Evolutionary conservation across 2,888 invertebrate genomes (phyloP).

Genomic region (Diplolepis rosae): DNA sequence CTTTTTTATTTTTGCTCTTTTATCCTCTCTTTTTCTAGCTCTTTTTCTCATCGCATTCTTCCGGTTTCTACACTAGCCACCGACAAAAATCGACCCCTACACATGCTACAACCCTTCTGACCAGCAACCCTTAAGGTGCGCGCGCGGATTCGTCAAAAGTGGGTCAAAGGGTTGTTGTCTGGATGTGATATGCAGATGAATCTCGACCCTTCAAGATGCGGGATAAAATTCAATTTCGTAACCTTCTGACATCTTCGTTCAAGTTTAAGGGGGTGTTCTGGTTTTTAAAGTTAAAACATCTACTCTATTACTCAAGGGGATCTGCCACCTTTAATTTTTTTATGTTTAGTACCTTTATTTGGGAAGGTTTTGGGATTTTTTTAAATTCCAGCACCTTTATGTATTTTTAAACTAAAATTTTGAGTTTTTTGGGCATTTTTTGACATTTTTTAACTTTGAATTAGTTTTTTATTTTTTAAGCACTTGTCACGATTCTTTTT

Average conservation of each 20-base stretch:
- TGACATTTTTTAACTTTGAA: too few species aligned
- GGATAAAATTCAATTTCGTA: conserved; percentile 36
- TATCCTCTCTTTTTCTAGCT: conserved; percentile 4
- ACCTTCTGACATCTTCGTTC: conserved; percentile 41
- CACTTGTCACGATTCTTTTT: too few species aligned
- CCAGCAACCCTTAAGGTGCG: conserved; percentile 24
- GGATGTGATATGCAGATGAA: conserved; percentile 39
- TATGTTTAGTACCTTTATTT: too few species aligned
- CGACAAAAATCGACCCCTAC: conserved; percentile 10
- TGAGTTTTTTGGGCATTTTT: too few species aligned
- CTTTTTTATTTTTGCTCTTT: background rate
- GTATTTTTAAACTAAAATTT: too few species aligned
- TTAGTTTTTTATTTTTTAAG: too few species aligned
- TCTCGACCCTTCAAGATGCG: conserved; percentile 33
- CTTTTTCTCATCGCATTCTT: conserved; percentile 11
- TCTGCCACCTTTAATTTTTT: too few species aligned
- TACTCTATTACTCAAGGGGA: too few species aligned
- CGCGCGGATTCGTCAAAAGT: conserved; percentile 29
- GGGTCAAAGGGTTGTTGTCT: conserved; percentile 44
- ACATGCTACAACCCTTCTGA: conserved; percentile 11
- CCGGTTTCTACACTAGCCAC: conserved; percentile 14
- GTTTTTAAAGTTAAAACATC: too few species aligned
- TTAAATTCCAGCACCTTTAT: too few species aligned
- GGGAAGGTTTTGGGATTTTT: too few species aligned
- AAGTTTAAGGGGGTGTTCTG: conserved; percentile 35